Percentiles rank a stretch among this genome's conserved stretches.
phyloP scores from a whole-genome alignment of 2,888 invertebrate species.

The Nasonovia ribisnigri region DNA sequence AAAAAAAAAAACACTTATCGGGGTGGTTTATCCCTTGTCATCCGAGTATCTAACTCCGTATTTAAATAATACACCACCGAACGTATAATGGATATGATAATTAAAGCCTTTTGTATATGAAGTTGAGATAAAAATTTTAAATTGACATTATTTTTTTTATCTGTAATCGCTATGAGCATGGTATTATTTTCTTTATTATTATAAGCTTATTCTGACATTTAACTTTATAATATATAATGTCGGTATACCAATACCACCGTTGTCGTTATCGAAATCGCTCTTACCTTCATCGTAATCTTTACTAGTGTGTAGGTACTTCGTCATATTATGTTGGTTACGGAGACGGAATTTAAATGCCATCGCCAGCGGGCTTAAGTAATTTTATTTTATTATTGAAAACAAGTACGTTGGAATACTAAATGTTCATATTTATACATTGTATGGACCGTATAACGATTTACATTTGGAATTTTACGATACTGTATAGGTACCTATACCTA shows the following conservation, averaged over 20 bases:
- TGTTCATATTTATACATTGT: conserved; percentile 20
- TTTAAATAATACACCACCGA: not conserved
- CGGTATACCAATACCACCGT: not conserved
- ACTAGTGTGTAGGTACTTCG: not conserved
- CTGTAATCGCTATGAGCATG: not conserved
- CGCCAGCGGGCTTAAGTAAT: not conserved
- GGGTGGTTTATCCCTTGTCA: not conserved
- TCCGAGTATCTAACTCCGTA: not conserved
- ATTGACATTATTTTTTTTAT: not conserved
- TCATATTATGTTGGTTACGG: not conserved
- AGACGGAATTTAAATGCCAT: conserved; percentile 3
- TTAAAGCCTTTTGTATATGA: not conserved
- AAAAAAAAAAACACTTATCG: not conserved
- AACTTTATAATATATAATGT: not conserved
- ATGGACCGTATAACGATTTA: conserved; percentile 1
- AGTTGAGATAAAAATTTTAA: not conserved
- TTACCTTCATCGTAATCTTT: not conserved
- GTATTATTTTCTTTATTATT: not conserved
- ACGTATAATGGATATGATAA: not conserved
- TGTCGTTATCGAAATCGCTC: not conserved
- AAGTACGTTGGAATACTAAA: not conserved
- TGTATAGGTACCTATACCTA: not conserved
- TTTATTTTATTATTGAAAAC: conserved; percentile 21
- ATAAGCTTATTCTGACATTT: not conserved
- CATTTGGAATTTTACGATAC: conserved; percentile 27